Base-by-base conservation (phyloP, 2,113 vertebrate species). In the Trematocara zebra region DNA sequence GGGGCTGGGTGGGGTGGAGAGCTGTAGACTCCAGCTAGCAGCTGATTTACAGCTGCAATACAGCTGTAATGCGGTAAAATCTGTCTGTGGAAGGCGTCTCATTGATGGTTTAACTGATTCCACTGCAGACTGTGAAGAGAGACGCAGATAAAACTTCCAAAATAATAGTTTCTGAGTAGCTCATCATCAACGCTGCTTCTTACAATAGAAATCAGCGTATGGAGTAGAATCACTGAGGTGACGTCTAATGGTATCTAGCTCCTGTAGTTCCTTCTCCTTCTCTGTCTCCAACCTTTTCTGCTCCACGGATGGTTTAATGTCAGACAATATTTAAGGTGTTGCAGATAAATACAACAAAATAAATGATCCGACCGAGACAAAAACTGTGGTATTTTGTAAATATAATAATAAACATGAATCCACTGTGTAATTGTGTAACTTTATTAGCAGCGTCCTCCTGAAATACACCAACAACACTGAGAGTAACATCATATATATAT, bases 11-110 rank as follows among this genome's bases (percentile, higher is more conserved):
- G 47, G 67, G 28, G 42, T 40, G 76, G 33, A 52, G 79, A 88
- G 91, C 53, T 81, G 85, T 74, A 47, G 40, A 40, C 84, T 67
- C 72, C 53, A 72, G 79, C 61, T 54, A 33, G 83, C 59, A 47
- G 53, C 53, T 88, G 89, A 88, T 88, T 89, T 93, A 91, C 42
- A 56, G 80, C 79, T 82, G 12, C 52, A 82, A 79, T 83, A 78
- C 72, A 69, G 78, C 80, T 82, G 76, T 89, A 81, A 78, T 72
- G 85, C 20, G 40, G 35, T 91, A 82, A 87, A 89, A 80, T 84
- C 86, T 85, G 85, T 82, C 85, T 53, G 47, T 56, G 33, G 51
- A 85, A 80, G 49, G 52, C 26, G 74, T 84, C 31, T 84, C 18
- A 53, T 61, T 78, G 81, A 90, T 80, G 64, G 53, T 83, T 91